A percentile compares a stretch with the other conserved stretches of the same genome.
These are phyloP conservation scores for Hedya salicella DNA, from an alignment of 2,888 invertebrate species.

Conservation along the genomic window DNA sequence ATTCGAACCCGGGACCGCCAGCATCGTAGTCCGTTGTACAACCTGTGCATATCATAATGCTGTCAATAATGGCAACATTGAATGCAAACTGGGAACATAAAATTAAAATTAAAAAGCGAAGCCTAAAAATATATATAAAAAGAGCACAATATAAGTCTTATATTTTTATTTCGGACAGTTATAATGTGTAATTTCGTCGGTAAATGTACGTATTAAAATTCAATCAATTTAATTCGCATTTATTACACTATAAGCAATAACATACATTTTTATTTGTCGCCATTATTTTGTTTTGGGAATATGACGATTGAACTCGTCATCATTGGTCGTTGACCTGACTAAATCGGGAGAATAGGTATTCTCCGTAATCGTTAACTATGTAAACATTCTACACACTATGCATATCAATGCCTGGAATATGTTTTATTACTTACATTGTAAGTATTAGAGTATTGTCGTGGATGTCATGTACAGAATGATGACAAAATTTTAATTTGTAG, in stretches of 20 bases:
- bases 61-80: no score
- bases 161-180: no score
- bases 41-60: no score
- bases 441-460: not conserved
- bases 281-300: slow-evolving; percentile 6
- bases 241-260: not conserved
- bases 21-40: no score
- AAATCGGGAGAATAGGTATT: slow-evolving; percentile 15
- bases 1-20: no score
- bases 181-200: no score
- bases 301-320: not conserved
- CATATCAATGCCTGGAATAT: slow-evolving; percentile 5
- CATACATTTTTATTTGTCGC: not conserved
- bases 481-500: no score
- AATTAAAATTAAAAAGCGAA: no score
- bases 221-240: not conserved
- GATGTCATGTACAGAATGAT: no score
- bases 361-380: slow-evolving; percentile 12
- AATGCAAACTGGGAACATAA: no score
- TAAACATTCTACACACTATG: slow-evolving; percentile 11
- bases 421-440: slow-evolving; percentile 9
- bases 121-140: no score
- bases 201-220: not conserved
- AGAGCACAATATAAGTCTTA: no score
- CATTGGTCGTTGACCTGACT: slow-evolving; percentile 24